These are phyloP conservation scores for Mycalesis mineus DNA, from an alignment of 2,888 invertebrate genomes.

Conservation along the genomic window DNA sequence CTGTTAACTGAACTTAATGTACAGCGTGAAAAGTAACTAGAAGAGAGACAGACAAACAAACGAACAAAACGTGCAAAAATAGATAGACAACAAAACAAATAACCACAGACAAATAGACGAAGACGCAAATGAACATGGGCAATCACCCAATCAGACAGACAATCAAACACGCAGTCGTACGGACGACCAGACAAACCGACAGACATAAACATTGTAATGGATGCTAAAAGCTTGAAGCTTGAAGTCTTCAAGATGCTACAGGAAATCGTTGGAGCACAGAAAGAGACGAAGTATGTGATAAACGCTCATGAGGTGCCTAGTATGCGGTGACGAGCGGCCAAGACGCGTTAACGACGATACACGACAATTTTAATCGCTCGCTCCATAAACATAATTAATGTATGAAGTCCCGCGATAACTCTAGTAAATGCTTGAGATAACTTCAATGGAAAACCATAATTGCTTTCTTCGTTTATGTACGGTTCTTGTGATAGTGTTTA, in stretches of 20 bases:
- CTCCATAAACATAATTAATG: constrained; percentile 37
- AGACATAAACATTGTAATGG: too few species aligned
- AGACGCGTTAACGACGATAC: constrained; percentile 30
- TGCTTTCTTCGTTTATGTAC: constrained; percentile 15
- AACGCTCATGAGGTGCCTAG: constrained; percentile 34
- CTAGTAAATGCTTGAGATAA: constrained; percentile 22
- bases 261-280: constrained; percentile 33
- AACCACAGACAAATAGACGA: too few species aligned
- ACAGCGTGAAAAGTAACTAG: too few species aligned
- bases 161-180: too few species aligned
- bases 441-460: constrained; percentile 20
- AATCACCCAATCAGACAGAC: too few species aligned
- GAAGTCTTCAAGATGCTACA: constrained; percentile 2
- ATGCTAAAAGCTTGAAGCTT: too few species aligned
- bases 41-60: too few species aligned
- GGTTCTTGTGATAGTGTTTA: constrained; percentile 12
- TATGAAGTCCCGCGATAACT: constrained; percentile 25
- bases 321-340: constrained; percentile 32
- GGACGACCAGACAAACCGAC: too few species aligned
- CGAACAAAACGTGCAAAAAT: too few species aligned
- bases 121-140: too few species aligned
- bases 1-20: too few species aligned
- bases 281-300: constrained; percentile 29
- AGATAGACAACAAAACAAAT: too few species aligned
- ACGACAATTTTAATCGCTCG: constrained; percentile 41